Conservation (phyloP, 2,888 invertebrate species). For the Leptura quadrifasciata region DNA sequence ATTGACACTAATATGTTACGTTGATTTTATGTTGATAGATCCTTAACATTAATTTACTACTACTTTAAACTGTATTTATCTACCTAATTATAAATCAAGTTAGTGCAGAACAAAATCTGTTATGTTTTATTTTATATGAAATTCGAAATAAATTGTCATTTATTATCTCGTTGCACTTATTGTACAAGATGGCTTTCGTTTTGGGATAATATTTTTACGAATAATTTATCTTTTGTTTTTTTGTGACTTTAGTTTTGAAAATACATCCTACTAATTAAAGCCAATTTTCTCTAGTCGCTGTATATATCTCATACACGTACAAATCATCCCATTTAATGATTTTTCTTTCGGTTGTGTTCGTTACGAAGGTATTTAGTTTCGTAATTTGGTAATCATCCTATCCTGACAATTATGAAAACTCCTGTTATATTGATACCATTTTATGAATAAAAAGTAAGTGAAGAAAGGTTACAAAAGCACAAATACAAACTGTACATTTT, state of each 20-base stretch:
- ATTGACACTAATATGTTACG: background rate
- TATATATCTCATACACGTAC: slow-evolving; percentile 69
- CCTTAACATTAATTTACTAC: background rate
- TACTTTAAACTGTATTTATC: background rate
- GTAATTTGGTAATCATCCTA: slow-evolving; percentile 57
- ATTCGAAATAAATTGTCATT: background rate
- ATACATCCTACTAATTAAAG: slow-evolving; percentile 65
- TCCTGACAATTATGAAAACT: slow-evolving; percentile 23
- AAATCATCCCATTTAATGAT: slow-evolving; percentile 62
- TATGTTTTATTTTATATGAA: background rate
- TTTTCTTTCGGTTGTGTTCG: slow-evolving; percentile 54
- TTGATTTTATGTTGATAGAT: background rate
- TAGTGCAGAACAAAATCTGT: background rate
- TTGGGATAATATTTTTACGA: background rate
- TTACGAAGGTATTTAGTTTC: slow-evolving; percentile 42
- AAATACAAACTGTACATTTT: slow-evolving; percentile 54
- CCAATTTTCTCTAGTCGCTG: slow-evolving; percentile 69
- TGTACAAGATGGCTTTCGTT: slow-evolving; percentile 1
- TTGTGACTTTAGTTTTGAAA: slow-evolving; percentile 55
- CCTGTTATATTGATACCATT: slow-evolving; percentile 49
- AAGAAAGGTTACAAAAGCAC: slow-evolving; percentile 55
- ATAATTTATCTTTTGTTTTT: slow-evolving; percentile 29
- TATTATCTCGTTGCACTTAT: background rate
- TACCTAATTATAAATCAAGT: slow-evolving; percentile 18
- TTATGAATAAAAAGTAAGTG: slow-evolving; percentile 58